Evolutionary conservation across 2,113 vertebrate species (phyloP), one percentile per base, ranked within the genome.

Genomic region (Morone saxatilis): DNA sequence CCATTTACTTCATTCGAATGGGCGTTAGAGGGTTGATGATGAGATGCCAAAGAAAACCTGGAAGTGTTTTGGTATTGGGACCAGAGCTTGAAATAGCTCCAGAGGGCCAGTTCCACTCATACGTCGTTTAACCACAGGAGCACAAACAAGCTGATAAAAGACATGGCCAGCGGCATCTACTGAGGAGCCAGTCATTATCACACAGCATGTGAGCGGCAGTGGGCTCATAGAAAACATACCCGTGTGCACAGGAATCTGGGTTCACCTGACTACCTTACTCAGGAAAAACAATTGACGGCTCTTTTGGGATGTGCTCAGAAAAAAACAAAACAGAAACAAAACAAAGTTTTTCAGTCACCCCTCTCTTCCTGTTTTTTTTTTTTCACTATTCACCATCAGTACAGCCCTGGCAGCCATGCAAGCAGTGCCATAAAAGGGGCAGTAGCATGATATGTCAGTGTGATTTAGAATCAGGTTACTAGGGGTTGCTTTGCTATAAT

Each of bases 1-100:
- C 78, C 76, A 84, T 93, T 89, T 80, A 84, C 88, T 88, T 74
- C 36, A 89, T 86, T 87, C 72, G 59, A 62, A 78, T 53, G 73
- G 71, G 66, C 71, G 78, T 88, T 87, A 73, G 84, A 90, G 86
- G 65, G 73, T 67, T 53, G 53, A 74, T 60, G 69, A 84, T 38
- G 61, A 31, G 50, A 86, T 78, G 93, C 94, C 94, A 95, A 94
- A 79, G 81, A 94, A 95, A 94, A 94, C 89, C 89, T 86, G 82
- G 71, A 91, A 85, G 89, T 90, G 89, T 92, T 94, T 92, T 87
- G 87, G 90, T 84, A 86, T 73, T 75, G 66, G 77, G 71, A 88
- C 79, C 70, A n/a, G 65, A 71, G 81, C 91, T 93, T 60, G 77
- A 95, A 94, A 94, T 95, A 94, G 90, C 86, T 74, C 60, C 43